A percentile compares a stretch with the other conserved stretches of the same genome.
Conservation (phyloP, 2,797 vertebrate species). For the Pempheris klunzingeri region DNA sequence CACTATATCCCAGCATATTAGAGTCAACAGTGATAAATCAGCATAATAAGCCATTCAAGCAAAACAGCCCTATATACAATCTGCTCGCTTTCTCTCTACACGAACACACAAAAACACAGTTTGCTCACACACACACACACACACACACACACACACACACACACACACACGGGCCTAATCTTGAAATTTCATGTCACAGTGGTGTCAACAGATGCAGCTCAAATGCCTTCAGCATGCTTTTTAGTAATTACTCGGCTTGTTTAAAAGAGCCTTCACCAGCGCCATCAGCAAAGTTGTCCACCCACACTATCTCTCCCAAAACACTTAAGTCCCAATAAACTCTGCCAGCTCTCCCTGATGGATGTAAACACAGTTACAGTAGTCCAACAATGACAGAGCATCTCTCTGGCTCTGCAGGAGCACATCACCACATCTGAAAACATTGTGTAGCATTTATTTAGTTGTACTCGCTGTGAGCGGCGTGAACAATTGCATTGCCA, state of each 20-base stretch:
- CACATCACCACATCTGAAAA: background rate
- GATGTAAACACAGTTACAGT: slow-evolving; percentile 41
- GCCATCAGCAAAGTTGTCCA: slow-evolving; percentile 67
- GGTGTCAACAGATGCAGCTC: slow-evolving; percentile 54
- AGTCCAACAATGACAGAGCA: slow-evolving; percentile 44
- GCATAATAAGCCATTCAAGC: slow-evolving; percentile 78
- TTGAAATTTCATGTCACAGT: slow-evolving; percentile 41
- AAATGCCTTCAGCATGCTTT: slow-evolving; percentile 61
- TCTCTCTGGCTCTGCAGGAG: slow-evolving; percentile 41
- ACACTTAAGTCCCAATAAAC: slow-evolving; percentile 60
- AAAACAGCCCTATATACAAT: slow-evolving; percentile 64
- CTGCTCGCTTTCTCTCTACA: slow-evolving; percentile 45
- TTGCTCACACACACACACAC: slow-evolving; percentile 11
- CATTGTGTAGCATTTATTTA: slow-evolving; percentile 39
- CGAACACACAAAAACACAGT: slow-evolving; percentile 16
- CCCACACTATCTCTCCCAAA: slow-evolving; percentile 59
- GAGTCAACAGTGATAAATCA: slow-evolving; percentile 82
- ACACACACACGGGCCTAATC: slow-evolving; percentile 39
- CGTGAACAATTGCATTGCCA: slow-evolving; percentile 38
- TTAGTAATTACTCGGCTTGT: slow-evolving; percentile 67
- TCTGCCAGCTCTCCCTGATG: slow-evolving; percentile 46
- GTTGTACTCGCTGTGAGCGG: slow-evolving; percentile 12
- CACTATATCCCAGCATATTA: slow-evolving; percentile 68
- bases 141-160: slow-evolving; percentile 24
- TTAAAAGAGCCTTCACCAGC: slow-evolving; percentile 58